Evolutionary conservation across 1,140 invertebrate species (phyloP), one percentile per base, ranked within the genome.

Genomic region (Nephila pilipes): DNA sequence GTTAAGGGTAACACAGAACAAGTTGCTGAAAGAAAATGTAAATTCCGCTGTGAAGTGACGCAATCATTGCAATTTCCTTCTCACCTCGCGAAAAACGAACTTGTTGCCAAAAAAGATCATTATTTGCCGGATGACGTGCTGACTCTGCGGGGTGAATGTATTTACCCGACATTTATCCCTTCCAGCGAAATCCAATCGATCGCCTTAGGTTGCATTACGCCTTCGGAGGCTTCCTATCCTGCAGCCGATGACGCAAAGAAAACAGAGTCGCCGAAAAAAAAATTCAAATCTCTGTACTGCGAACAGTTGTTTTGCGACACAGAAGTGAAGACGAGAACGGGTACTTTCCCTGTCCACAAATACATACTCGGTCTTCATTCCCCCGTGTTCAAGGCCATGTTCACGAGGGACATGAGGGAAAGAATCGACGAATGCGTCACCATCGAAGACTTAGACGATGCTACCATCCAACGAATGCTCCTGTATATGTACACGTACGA

Each of bases 361-460:
- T 93, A 94, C 29, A 94, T 95, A 16, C 89, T 95, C 18, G 94
- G 94, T 16, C 94, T 95, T 75, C 95, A 95, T 3, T 95, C 95
- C 16, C 95, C 95, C 14, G 95, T 95, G 25, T 95, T 95, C 90
- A 65, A 87, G 14, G 95, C 95, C n/a, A 95, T 96, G 95, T 94
- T 95, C 29, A 94, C 94, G 75, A 90, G 92, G 16, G 94, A 95
- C n/a, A n/a, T n/a, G n/a, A n/a, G n/a, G n/a, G 55, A 95, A 94
- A 10, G 93, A 94, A 95, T 99, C 99, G 60, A 95, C 57, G 20
- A 16, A 58, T 58, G 57, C 14, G 57, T 20, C 16, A 0, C 6
- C 57, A 16, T 75, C 2, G 32, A 75, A 14, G 25, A 16, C 32
- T 5, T 75, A 4, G n/a, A 25, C n/a, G 69, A 75, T 14, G 69